Evolutionary conservation across 2,113 vertebrate species (phyloP).

Genomic region (Platichthys flesus): DNA sequence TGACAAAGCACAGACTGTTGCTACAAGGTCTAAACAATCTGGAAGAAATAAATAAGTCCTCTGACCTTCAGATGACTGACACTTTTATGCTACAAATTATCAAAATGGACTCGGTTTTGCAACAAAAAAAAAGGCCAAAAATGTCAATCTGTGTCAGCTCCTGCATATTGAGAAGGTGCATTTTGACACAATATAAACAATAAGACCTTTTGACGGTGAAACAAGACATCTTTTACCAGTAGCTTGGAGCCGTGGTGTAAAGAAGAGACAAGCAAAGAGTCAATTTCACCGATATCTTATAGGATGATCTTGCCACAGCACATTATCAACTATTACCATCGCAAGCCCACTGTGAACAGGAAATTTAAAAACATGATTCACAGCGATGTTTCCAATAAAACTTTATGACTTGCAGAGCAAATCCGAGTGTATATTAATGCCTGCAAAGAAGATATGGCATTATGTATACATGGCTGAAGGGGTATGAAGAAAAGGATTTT

Average conservation of each 20-base stretch:
- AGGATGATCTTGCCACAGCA: conserved; percentile 16
- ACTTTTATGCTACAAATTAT: conserved; percentile 10
- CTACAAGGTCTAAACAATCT: not conserved
- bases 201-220: conserved; percentile 3
- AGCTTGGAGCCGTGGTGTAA: not conserved
- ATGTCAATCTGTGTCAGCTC: conserved; percentile 39
- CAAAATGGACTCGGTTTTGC: not conserved
- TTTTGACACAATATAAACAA: not conserved
- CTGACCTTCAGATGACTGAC: conserved; percentile 42
- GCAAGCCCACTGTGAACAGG: conserved; percentile 17
- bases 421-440: conserved; percentile 7
- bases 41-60: not conserved
- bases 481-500: not conserved
- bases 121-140: conserved; percentile 41
- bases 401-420: conserved; percentile 15
- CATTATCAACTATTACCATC: conserved; percentile 34
- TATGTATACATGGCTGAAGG: conserved; percentile 2
- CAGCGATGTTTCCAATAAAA: conserved; percentile 1
- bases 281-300: conserved; percentile 26
- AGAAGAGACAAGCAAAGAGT: conserved; percentile 7
- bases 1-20: not conserved
- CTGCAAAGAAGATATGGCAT: not conserved
- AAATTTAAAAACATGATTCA: conserved; percentile 58
- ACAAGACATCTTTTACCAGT: not conserved
- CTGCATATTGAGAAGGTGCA: conserved; percentile 14